A percentile compares a stretch with the other conserved stretches of the same genome.
Conservation (phyloP, 2,797 vertebrate genomes). For the Schizothorax lantsangensis region DNA sequence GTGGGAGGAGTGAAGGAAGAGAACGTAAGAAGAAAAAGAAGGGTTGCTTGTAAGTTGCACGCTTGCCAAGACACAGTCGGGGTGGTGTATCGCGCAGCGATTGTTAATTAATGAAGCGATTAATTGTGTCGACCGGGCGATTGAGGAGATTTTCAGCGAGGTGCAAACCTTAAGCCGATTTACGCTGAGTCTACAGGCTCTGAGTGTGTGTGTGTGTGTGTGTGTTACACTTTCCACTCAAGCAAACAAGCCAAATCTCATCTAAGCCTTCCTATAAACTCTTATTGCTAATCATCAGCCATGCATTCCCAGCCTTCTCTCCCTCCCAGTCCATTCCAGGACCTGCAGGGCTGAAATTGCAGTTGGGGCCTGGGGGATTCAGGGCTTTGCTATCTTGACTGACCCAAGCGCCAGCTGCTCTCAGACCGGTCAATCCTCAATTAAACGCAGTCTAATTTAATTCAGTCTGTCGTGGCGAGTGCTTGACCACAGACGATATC, state of each 20-base stretch:
- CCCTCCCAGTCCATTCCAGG: conserved; percentile 57
- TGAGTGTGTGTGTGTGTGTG: conserved; percentile 15
- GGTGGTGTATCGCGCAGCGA: conserved; percentile 27
- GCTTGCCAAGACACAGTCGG: conserved; percentile 42
- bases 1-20: conserved; percentile 60
- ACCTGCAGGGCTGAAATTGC: conserved; percentile 72
- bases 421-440: conserved; percentile 85
- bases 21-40: conserved; percentile 18
- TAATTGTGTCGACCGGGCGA: conserved; percentile 48
- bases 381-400: conserved; percentile 68
- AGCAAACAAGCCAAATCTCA: conserved; percentile 56
- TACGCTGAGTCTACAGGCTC: conserved; percentile 22
- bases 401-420: conserved; percentile 77
- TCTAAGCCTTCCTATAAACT: conserved; percentile 56
- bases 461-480: conserved; percentile 72
- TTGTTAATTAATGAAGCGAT: conserved; percentile 55
- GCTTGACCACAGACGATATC: conserved; percentile 69
- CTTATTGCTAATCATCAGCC: conserved; percentile 55
- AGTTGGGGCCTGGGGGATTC: conserved; percentile 77
- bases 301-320: conserved; percentile 47
- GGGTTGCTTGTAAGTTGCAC: neutral
- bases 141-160: conserved; percentile 44
- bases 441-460: conserved; percentile 84
- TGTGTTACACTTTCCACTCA: conserved; percentile 43
- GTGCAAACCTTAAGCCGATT: conserved; percentile 49